A percentile compares a stretch with the other conserved stretches of the same genome.
Evolutionary conservation across 2,113 vertebrate species (phyloP).

Genomic region (Heterotis niloticus): DNA sequence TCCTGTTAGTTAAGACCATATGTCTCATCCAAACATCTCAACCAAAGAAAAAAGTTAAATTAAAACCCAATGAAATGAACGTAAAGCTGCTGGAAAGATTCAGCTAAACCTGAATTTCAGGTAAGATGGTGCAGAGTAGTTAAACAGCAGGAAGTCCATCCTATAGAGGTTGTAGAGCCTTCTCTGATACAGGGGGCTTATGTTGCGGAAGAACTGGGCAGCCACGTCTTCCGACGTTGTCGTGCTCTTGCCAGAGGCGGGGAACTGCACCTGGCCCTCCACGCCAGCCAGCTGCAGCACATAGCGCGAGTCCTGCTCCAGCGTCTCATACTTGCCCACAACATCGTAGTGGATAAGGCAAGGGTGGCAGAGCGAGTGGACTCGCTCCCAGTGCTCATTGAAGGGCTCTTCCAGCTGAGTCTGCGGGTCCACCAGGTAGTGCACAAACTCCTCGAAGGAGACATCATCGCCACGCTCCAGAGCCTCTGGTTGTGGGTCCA

Average conservation of each 20-base stretch:
- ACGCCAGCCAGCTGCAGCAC: slow-evolving; percentile 78
- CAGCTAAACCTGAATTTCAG: slow-evolving; percentile 63
- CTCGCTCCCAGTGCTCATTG: slow-evolving; percentile 93
- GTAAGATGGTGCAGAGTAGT: slow-evolving; percentile 84
- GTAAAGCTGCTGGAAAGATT: background rate
- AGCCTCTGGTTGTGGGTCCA: slow-evolving; percentile 63
- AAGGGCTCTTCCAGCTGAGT: slow-evolving; percentile 83
- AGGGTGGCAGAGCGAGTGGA: slow-evolving; percentile 87
- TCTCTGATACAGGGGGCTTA: slow-evolving; percentile 87
- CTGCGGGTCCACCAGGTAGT: slow-evolving; percentile 84
- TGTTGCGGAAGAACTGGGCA: slow-evolving; percentile 76
- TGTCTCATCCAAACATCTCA: background rate
- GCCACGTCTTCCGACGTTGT: slow-evolving; percentile 74
- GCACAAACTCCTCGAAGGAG: slow-evolving; percentile 87
- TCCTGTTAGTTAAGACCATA: background rate
- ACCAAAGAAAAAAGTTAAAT: background rate
- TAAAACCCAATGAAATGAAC: background rate
- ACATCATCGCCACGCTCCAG: slow-evolving; percentile 79
- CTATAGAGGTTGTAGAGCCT: slow-evolving; percentile 88
- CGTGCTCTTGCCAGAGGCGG: slow-evolving; percentile 67
- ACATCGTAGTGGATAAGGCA: slow-evolving; percentile 88
- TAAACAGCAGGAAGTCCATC: slow-evolving; percentile 96
- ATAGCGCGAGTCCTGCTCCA: slow-evolving; percentile 83
- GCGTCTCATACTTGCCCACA: slow-evolving; percentile 93
- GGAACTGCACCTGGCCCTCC: slow-evolving; percentile 68